Conservation (phyloP, 2,888 invertebrate species). For the Drosophila paranaensis region DNA sequence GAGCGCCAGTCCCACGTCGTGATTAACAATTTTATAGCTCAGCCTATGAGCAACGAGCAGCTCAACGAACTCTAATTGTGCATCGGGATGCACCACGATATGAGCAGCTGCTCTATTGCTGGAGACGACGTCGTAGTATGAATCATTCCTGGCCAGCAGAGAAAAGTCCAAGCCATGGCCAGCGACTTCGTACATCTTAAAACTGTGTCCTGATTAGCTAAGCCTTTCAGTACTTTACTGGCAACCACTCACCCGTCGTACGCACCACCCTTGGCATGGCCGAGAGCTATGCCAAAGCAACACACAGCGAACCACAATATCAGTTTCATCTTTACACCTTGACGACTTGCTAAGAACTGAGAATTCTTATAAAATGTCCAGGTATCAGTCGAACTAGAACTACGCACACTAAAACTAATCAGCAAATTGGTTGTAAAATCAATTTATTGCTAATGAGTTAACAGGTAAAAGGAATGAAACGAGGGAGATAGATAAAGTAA, state of each 20-base stretch:
- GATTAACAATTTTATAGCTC: slow-evolving; percentile 51
- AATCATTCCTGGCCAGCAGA: slow-evolving; percentile 48
- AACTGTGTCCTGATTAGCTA: slow-evolving; percentile 45
- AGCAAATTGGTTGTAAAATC: slow-evolving; percentile 43
- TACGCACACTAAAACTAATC: slow-evolving; percentile 27
- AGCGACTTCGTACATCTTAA: slow-evolving; percentile 70
- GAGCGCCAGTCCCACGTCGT: slow-evolving; percentile 60
- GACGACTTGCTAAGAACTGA: slow-evolving; percentile 23
- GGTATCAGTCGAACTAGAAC: slow-evolving; percentile 5
- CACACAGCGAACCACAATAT: slow-evolving; percentile 22
- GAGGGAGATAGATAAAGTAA: neutral
- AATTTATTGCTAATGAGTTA: neutral
- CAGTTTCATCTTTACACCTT: slow-evolving; percentile 48
- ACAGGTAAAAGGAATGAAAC: neutral
- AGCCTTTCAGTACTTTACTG: too few relatives aligned
- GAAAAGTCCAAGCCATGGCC: slow-evolving; percentile 30
- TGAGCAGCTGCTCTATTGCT: slow-evolving; percentile 28
- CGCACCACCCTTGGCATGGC: slow-evolving; percentile 20
- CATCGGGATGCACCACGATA: slow-evolving; percentile 74
- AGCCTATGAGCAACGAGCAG: slow-evolving; percentile 40
- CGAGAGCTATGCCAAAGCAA: slow-evolving; percentile 11
- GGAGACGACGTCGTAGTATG: slow-evolving; percentile 60
- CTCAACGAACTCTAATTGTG: slow-evolving; percentile 56
- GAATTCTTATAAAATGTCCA: neutral
- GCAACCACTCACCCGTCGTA: slow-evolving; percentile 57